Evolutionary conservation across 2,797 vertebrate genomes (phyloP).

Genomic region (Austrolebias charrua): DNA sequence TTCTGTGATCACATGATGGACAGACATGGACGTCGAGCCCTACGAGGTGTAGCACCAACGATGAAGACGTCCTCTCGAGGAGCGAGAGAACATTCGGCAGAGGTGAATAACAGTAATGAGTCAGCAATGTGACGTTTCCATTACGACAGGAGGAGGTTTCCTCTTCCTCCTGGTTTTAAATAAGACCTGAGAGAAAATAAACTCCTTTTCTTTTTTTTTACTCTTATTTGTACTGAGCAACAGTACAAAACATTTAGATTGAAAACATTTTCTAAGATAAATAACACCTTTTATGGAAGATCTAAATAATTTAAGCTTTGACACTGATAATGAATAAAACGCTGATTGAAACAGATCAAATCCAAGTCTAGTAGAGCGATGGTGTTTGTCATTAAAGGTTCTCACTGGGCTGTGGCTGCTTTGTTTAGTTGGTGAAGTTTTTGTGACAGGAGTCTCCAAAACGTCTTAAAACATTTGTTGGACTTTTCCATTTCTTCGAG

Average conservation of each 20-base stretch:
- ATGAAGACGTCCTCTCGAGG: slow-evolving; percentile 16
- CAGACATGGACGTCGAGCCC: background rate
- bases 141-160: background rate
- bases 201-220: background rate
- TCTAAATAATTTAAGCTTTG: background rate
- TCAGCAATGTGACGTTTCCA: slow-evolving; percentile 37
- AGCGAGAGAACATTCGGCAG: slow-evolving; percentile 27
- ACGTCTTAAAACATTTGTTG: too few species aligned
- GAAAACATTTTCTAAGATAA: background rate
- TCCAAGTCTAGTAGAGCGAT: background rate
- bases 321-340: background rate
- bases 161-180: background rate
- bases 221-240: background rate
- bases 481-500: too few species aligned
- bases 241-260: background rate
- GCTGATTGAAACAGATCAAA: background rate
- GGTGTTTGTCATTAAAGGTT: too few species aligned
- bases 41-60: slow-evolving; percentile 53
- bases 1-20: slow-evolving; percentile 20
- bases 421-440: too few species aligned
- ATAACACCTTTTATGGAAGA: background rate
- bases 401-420: too few species aligned
- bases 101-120: slow-evolving; percentile 19
- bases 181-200: background rate
- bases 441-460: too few species aligned